Evolutionary conservation across 2,888 invertebrate genomes (phyloP), one percentile per base, ranked within the genome.

Genomic region (Eurytoma adleriae): DNA sequence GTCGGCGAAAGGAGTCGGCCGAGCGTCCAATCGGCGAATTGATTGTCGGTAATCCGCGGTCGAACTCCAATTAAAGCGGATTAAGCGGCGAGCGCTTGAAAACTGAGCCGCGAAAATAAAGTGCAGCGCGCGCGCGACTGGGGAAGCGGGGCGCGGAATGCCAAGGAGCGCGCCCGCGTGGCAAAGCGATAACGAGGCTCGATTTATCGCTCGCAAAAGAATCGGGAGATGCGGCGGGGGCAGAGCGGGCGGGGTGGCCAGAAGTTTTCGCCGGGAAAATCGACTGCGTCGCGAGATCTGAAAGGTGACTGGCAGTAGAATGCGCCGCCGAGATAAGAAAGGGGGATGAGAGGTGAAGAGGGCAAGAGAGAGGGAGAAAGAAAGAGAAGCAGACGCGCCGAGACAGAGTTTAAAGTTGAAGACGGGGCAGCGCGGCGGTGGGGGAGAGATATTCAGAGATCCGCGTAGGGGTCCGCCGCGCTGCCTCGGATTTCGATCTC

Each of bases 311-410:
- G 80, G 56, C 75, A 76, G 76, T 67, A 82, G 80, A 82, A 83
- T 83, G 83, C 83, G 81, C 76, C 74, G 10, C 14, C 80, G 83
- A 81, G 83, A 82, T 82, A 81, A 75, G 50, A 64, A 40, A n/a
- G 64, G 66, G 70, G 75, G 59, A 71, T 66, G 66, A 77, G 72
- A 72, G 50, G 72, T 56, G 75, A 71, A 78, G 70, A 57, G 10
- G 50, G 30, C 27, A 61, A 18, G 54, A 69, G 24, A 27, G 27
- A 14, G 57, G 30, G 24, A 73, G 62, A 72, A 12, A 59, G 30
- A 78, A 27, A 40, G 16, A 4, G 16, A 48, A n/a, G 3, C 30
- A 14, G 71, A n/a, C 24, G 24, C 1, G 10, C 57, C 16, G 52
- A 40, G 30, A 40, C 57, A 64, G 56, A 73, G 62, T 64, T 64